These are phyloP conservation scores for Eptatretus atami DNA, from an alignment of 2,797 vertebrate genomes.

Conservation along the genomic window DNA sequence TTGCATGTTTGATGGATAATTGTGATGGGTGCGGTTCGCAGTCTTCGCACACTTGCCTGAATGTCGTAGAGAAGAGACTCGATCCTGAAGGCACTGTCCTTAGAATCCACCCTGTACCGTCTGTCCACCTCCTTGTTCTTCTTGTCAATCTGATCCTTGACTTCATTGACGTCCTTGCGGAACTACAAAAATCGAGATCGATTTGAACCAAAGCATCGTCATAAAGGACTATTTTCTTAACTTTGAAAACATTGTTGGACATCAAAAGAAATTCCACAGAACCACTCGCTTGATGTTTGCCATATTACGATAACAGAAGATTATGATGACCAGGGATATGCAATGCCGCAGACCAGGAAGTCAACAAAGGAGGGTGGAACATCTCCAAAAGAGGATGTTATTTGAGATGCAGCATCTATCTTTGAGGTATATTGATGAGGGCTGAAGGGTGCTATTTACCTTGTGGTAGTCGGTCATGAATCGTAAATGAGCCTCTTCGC, in stretches of 20 bases:
- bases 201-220: no score
- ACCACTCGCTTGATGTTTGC: no score
- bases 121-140: slow-evolving; percentile 50
- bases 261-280: no score
- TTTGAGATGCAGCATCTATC: no score
- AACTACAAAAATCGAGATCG: not conserved
- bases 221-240: no score
- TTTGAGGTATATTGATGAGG: no score
- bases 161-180: slow-evolving; percentile 40
- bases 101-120: slow-evolving; percentile 73
- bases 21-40: not conserved
- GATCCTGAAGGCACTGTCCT: slow-evolving; percentile 53
- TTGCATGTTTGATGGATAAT: not conserved
- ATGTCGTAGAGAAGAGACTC: slow-evolving; percentile 35
- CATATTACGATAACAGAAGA: no score
- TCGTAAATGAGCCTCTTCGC: slow-evolving; percentile 90
- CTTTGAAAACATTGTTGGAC: no score
- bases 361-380: no score
- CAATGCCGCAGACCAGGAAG: no score
- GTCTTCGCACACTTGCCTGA: not conserved
- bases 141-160: slow-evolving; percentile 46
- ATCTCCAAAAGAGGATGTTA: no score
- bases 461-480: slow-evolving; percentile 90
- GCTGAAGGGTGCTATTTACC: slow-evolving; percentile 17
- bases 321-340: no score